These are phyloP conservation scores for Aleiodes testaceus DNA, from an alignment of 2,888 invertebrate genomes.

Conservation along the genomic window DNA sequence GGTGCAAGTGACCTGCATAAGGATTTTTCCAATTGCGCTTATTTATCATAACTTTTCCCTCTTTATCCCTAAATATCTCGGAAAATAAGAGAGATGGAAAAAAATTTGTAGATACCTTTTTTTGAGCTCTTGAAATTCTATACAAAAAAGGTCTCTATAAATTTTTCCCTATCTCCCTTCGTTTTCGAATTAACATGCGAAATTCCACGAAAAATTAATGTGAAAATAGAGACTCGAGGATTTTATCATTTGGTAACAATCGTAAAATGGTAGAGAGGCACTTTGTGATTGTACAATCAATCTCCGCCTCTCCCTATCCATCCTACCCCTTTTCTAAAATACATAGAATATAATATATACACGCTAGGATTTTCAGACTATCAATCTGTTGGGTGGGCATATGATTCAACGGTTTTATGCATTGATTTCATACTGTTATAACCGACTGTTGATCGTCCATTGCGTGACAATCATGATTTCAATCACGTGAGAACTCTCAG, in stretches of 20 bases:
- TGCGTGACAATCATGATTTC: conserved; percentile 39
- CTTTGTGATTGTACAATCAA: conserved; percentile 22
- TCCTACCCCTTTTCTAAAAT: not conserved
- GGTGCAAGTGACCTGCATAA: conserved; percentile 33
- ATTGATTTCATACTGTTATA: conserved; percentile 38
- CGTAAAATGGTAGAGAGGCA: conserved; percentile 13
- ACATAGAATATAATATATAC: conserved; percentile 13
- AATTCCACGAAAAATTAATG: conserved; percentile 2
- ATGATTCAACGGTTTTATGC: conserved; percentile 23
- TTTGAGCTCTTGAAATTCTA: too few species aligned
- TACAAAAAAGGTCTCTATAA: too few species aligned
- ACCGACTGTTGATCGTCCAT: conserved; percentile 38
- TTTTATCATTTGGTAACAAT: conserved; percentile 7
- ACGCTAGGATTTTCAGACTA: conserved; percentile 26
- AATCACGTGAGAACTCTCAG: conserved; percentile 23
- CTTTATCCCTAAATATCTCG: too few species aligned
- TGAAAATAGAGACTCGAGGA: not conserved
- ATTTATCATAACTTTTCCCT: not conserved
- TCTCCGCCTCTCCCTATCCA: not conserved
- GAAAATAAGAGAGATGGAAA: not conserved
- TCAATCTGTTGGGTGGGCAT: conserved; percentile 25
- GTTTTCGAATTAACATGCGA: too few species aligned
- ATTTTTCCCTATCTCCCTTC: not conserved
- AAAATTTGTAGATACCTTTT: too few species aligned
- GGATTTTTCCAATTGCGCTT: conserved; percentile 2